phyloP scores from a whole-genome alignment of 2,797 vertebrate genomes.

The Naso thynnoides region DNA sequence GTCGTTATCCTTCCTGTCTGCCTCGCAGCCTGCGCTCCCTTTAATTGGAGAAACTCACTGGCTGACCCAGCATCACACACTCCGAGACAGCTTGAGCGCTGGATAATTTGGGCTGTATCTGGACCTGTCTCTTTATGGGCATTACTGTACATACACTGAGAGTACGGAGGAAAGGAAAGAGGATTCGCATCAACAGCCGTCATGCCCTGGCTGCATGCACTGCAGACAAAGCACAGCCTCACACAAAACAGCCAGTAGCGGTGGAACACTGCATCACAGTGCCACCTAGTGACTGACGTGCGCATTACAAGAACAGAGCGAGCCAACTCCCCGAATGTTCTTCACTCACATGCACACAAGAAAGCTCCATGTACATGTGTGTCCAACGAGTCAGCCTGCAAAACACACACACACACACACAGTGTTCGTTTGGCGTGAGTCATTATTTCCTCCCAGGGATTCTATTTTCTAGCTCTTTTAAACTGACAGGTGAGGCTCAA shows the following conservation, averaged over 20 bases:
- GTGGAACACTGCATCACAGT: constrained; percentile 60
- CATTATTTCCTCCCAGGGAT: constrained; percentile 50
- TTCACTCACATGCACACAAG: neutral
- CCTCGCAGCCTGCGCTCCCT: constrained; percentile 64
- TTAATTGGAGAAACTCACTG: constrained; percentile 73
- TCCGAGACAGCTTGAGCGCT: constrained; percentile 67
- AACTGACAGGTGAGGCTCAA: constrained; percentile 66
- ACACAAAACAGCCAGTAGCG: constrained; percentile 25
- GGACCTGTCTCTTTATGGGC: constrained; percentile 73
- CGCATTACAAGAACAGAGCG: neutral
- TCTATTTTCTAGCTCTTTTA: constrained; percentile 43
- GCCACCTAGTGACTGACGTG: constrained; percentile 69
- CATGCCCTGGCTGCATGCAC: constrained; percentile 68
- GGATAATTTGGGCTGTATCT: constrained; percentile 76
- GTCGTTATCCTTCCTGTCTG: constrained; percentile 58
- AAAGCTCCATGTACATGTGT: constrained; percentile 9
- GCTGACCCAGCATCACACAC: constrained; percentile 70
- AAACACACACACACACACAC: constrained; percentile 23
- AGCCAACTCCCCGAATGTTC: constrained; percentile 38
- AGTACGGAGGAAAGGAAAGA: constrained; percentile 58
- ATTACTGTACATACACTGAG: constrained; percentile 79
- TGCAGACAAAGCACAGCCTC: constrained; percentile 77
- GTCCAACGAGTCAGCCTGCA: neutral
- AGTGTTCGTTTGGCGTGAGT: constrained; percentile 16
- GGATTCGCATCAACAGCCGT: constrained; percentile 75